phyloP scores from a whole-genome alignment of 2,797 vertebrate genomes.

The Ctenosaura bakeri region DNA sequence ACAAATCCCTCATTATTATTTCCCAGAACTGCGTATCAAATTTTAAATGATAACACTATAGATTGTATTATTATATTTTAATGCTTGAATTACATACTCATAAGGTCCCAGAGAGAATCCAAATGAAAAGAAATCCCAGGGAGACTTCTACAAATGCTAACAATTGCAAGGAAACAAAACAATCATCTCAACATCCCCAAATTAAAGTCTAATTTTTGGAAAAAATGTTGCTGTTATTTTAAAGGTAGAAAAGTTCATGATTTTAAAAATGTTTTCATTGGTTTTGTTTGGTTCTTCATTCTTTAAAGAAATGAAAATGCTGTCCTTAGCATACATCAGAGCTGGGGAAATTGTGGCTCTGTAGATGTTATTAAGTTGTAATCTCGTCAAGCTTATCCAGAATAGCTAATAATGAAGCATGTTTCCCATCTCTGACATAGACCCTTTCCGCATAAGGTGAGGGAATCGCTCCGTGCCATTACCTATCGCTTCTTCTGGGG shows the following conservation, averaged over 20 bases:
- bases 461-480: no score
- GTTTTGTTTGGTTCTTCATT: background rate
- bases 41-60: background rate
- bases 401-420: background rate
- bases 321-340: background rate
- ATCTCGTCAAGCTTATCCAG: background rate
- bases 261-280: background rate
- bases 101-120: background rate
- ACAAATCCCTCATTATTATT: background rate
- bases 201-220: background rate
- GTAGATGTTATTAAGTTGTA: background rate
- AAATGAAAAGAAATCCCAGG: background rate
- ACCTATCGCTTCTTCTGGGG: no score
- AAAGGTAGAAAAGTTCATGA: background rate
- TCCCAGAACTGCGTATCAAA: background rate
- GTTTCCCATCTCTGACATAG: no score
- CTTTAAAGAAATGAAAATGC: background rate
- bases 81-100: constrained; percentile 5
- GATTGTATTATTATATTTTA: background rate
- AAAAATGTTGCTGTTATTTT: constrained; percentile 14
- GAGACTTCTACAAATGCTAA: background rate
- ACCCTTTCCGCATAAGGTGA: no score
- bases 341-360: background rate
- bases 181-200: background rate
- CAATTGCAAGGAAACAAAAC: background rate